Evolutionary conservation across 2,797 vertebrate genomes (phyloP).

Genomic region (Naso thynnoides): DNA sequence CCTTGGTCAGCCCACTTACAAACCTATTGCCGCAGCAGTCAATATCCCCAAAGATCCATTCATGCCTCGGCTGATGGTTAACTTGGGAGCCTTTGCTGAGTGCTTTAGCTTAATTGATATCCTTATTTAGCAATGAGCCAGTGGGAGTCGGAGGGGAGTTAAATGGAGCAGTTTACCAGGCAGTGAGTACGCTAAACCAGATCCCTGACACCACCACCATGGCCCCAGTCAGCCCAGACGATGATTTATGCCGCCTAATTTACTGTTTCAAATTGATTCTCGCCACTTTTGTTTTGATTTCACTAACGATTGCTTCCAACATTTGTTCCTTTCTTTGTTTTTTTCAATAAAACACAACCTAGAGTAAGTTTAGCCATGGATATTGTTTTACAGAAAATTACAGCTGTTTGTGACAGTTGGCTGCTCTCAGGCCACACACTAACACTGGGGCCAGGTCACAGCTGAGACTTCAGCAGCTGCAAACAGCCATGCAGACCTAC

Average conservation of each 20-base stretch:
- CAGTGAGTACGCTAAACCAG: slow-evolving; percentile 78
- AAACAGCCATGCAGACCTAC: background rate
- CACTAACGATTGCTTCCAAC: slow-evolving; percentile 41
- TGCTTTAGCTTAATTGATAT: slow-evolving; percentile 90
- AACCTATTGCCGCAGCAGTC: slow-evolving; percentile 88
- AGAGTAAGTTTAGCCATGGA: slow-evolving; percentile 36
- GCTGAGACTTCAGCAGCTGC: slow-evolving; percentile 28
- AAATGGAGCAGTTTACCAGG: slow-evolving; percentile 89
- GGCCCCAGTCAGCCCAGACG: slow-evolving; percentile 55
- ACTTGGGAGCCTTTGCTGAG: slow-evolving; percentile 88
- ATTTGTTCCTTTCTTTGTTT: slow-evolving; percentile 26
- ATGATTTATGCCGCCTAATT: slow-evolving; percentile 77
- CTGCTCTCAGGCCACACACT: slow-evolving; percentile 55
- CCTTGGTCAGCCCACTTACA: slow-evolving; percentile 89
- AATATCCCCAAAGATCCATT: slow-evolving; percentile 90
- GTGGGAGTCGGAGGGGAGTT: slow-evolving; percentile 86
- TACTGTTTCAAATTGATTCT: slow-evolving; percentile 67
- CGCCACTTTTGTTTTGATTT: slow-evolving; percentile 60
- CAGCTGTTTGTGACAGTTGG: slow-evolving; percentile 64
- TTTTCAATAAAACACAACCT: slow-evolving; percentile 37
- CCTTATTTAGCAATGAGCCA: slow-evolving; percentile 89
- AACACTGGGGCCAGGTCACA: slow-evolving; percentile 51
- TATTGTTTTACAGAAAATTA: slow-evolving; percentile 68
- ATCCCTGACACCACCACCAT: slow-evolving; percentile 74
- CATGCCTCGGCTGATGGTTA: slow-evolving; percentile 87